A percentile compares a stretch with the other conserved stretches of the same genome.
These are phyloP conservation scores for Leptinotarsa peninsularis DNA, from an alignment of 2,888 invertebrate species.

Conservation along the genomic window DNA sequence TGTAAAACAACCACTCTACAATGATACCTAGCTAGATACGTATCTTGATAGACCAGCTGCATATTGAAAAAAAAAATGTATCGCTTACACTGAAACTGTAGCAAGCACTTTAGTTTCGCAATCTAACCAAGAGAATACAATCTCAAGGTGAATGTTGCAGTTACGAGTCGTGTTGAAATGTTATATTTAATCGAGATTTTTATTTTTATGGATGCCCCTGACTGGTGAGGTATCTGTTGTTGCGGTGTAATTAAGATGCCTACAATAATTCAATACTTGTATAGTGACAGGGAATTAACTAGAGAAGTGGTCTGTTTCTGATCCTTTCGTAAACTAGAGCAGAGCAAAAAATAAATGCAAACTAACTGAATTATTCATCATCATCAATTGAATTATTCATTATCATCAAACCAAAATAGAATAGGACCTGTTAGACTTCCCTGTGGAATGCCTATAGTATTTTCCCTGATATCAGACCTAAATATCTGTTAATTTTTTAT, in stretches of 20 bases:
- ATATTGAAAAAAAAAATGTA: constrained; percentile 3
- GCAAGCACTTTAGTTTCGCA: constrained; percentile 26
- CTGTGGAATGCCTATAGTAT: no score
- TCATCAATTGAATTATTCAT: no score
- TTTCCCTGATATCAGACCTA: no score
- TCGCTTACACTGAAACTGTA: constrained; percentile 19
- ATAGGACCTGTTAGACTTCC: no score
- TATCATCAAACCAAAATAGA: no score
- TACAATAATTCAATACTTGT: not conserved
- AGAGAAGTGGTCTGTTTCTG: not conserved
- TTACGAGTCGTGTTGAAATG: constrained; percentile 31
- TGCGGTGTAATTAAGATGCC: constrained; percentile 2
- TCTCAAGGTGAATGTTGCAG: constrained; percentile 39
- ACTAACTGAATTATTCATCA: no score
- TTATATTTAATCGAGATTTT: constrained; percentile 14
- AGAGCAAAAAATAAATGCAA: no score
- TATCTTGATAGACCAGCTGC: constrained; percentile 9
- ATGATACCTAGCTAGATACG: not conserved
- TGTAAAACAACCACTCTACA: constrained; percentile 1
- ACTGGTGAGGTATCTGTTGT: constrained; percentile 2
- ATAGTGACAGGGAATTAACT: not conserved
- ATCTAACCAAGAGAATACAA: constrained; percentile 21
- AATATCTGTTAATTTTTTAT: no score
- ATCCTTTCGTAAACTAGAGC: not conserved
- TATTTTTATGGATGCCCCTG: constrained; percentile 17